Percentiles rank a stretch among this genome's conserved stretches.
phyloP scores from a whole-genome alignment of 2,888 invertebrate genomes.

The Leptopterna dolabrata region DNA sequence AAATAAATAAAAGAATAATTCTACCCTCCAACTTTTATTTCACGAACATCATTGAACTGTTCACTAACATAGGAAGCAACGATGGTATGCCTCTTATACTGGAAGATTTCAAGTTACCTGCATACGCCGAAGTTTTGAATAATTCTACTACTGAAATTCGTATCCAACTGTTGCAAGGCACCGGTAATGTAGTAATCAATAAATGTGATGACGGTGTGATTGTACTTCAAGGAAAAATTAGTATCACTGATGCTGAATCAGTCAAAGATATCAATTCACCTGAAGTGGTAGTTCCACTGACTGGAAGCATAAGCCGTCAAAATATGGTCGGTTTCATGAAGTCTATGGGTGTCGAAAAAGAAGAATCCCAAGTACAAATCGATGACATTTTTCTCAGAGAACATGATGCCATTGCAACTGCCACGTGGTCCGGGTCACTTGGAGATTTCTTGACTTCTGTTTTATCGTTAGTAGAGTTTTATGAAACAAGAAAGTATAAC shows the following conservation, averaged over 20 bases:
- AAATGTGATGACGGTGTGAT: background rate
- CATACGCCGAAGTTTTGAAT: background rate
- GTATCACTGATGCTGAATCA: background rate
- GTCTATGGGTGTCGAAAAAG: conserved; percentile 4
- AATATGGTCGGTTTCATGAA: conserved; percentile 25
- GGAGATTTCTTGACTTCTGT: background rate
- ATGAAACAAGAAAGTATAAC: conserved; percentile 2
- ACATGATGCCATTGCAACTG: background rate
- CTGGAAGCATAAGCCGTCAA: background rate
- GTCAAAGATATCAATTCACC: conserved; percentile 4
- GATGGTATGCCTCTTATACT: background rate
- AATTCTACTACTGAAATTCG: background rate
- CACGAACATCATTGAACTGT: conserved; percentile 9
- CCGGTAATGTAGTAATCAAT: conserved; percentile 11
- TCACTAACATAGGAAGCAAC: conserved; percentile 18
- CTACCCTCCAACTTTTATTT: conserved; percentile 4
- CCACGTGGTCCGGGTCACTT: conserved; percentile 4
- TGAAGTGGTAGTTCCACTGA: background rate
- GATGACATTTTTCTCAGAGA: background rate
- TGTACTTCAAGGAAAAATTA: conserved; percentile 8
- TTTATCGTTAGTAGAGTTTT: conserved; percentile 21
- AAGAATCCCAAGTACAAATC: background rate
- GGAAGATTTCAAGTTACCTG: conserved; percentile 20
- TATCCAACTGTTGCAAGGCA: conserved; percentile 24
- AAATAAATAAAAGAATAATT: conserved; percentile 13